phyloP scores from a whole-genome alignment of 2,797 vertebrate species.

The Ispidina picta region DNA sequence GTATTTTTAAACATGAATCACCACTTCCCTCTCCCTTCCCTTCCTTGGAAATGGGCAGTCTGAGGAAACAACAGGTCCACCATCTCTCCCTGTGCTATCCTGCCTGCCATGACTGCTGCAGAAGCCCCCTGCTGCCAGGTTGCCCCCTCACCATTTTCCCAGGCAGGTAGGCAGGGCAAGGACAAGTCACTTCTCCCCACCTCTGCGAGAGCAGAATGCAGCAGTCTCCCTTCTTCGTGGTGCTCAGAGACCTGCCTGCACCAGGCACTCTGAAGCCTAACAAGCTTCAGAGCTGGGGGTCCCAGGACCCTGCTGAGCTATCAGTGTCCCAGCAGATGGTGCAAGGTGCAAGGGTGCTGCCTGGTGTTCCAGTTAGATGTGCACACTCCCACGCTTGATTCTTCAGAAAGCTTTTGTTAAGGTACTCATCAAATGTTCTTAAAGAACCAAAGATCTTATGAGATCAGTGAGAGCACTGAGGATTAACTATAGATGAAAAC shows the following conservation, averaged over 20 bases:
- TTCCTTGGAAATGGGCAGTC: not conserved
- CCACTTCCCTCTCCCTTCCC: not conserved
- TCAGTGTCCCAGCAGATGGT: not conserved
- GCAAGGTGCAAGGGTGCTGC: not conserved
- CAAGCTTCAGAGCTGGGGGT: not conserved
- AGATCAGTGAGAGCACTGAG: not conserved
- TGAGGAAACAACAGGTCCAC: not conserved
- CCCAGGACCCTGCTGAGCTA: not conserved
- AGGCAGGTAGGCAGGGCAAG: too few species aligned
- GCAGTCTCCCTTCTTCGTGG: not conserved
- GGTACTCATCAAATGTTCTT: not conserved
- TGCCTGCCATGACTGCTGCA: not conserved
- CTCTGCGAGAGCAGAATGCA: not conserved
- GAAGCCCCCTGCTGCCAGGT: not conserved
- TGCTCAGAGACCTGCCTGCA: not conserved
- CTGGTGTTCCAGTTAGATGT: not conserved
- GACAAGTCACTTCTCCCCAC: not conserved
- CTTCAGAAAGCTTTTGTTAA: not conserved
- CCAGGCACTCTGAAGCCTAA: not conserved
- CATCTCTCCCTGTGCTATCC: not conserved
- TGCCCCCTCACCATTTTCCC: not conserved
- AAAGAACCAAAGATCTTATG: not conserved
- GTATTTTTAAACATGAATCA: slow-evolving; percentile 39
- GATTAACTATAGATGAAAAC: slow-evolving; percentile 7
- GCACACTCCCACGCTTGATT: accelerated